Base-by-base conservation (phyloP, 2,113 vertebrate species). In the Muntiacus muntjak region DNA sequence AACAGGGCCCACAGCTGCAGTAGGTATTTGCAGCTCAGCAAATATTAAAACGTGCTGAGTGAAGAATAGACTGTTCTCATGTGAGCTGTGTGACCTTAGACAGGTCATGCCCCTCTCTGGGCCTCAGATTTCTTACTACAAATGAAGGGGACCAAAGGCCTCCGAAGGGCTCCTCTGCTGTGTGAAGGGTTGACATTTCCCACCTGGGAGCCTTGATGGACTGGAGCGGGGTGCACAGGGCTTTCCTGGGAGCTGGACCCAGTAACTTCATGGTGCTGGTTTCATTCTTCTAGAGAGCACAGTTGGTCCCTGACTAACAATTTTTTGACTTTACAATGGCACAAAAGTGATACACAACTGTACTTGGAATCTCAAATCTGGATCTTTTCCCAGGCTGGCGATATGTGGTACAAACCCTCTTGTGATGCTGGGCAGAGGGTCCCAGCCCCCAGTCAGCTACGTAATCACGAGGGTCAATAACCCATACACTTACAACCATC, bases 181-280 rank as follows among this genome's bases (percentile, higher is more conserved):
- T 14, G 36, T 28, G 55, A 86, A 13, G n/a, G 28, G 79, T 17
- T 9, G 74, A 33, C 26, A 3, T 2, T 33, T 83, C 71, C 45
- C 23, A 9, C 25, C 25, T 8, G 12, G 45, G 74, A 6, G 54
- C 12, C 26, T 33, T 25, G 19, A 52, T 3, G 6, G 25, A 7
- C 33, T 17, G 45, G 40, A 12, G n/a, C 0, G 17, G 4, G 19
- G 23, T 1, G 36, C 33, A 2, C 0, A 1, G 43, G 67, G 15
- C 83, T 58, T 36, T 40, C 57, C 85, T 17, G 17, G 40, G 17
- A 43, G 2, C 74, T 76, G 25, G 81, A 71, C 14, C 76, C 83
- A 36, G 28, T 11, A 83, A 92, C 82, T 85, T 52, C 45, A 12
- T 2, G 47, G 21, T 47, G 30, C 5, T 50, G 23, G 47, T 26